phyloP scores from a whole-genome alignment of 2,797 vertebrate genomes.

The Anas georgica region DNA sequence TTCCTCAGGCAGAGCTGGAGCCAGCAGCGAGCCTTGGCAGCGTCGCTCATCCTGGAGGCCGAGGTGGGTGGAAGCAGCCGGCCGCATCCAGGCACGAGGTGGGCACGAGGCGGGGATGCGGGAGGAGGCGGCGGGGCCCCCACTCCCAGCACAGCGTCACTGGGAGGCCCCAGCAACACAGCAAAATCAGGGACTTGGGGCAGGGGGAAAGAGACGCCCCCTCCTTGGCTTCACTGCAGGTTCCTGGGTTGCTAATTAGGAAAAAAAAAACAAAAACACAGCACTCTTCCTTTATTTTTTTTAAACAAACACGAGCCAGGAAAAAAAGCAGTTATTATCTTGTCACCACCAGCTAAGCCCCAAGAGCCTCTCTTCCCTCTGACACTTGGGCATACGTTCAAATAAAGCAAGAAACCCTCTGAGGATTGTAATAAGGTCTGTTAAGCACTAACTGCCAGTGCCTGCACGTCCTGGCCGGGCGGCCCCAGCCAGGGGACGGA shows the following conservation, averaged over 20 bases:
- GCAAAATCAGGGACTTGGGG: neutral
- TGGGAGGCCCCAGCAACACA: neutral
- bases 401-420: neutral
- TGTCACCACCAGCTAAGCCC: neutral
- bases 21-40: neutral
- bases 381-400: neutral
- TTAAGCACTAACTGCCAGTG: neutral
- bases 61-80: neutral
- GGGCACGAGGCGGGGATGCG: neutral
- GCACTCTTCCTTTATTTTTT: neutral
- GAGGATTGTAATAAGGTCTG: neutral
- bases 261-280: neutral
- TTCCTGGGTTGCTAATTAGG: neutral
- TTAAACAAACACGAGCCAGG: neutral
- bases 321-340: neutral
- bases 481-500: neutral
- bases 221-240: neutral
- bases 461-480: accelerated
- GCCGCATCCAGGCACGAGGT: too few relatives aligned
- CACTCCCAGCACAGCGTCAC: too few relatives aligned
- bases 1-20: neutral
- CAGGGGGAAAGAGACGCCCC: neutral
- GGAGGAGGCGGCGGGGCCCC: neutral
- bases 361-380: neutral
- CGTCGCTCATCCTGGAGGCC: neutral